phyloP scores from a whole-genome alignment of 2,888 invertebrate species.

The Trachelus troglodyta region DNA sequence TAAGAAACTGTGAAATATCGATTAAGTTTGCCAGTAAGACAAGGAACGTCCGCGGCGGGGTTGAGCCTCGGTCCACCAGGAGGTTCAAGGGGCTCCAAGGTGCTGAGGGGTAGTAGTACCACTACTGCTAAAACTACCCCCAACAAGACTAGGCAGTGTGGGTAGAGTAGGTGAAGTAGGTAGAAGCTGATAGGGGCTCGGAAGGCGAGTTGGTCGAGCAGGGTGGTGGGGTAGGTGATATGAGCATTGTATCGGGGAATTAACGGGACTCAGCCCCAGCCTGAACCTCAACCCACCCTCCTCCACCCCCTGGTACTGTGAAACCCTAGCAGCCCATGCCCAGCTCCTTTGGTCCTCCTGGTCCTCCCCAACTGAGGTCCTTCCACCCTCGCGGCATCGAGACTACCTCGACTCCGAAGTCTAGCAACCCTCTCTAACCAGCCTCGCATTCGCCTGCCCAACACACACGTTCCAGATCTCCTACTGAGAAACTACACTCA shows the following conservation, averaged over 20 bases:
- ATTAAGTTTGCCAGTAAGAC: conserved; percentile 67
- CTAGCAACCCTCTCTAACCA: conserved; percentile 15
- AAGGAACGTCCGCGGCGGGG: conserved; percentile 64
- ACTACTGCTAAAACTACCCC: not conserved
- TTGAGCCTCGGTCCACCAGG: conserved; percentile 27
- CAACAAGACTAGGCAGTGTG: not conserved
- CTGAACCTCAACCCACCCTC: conserved; percentile 10
- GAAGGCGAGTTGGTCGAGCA: conserved; percentile 47
- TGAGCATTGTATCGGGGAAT: conserved; percentile 68
- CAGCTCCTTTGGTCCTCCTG: not conserved
- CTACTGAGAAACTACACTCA: conserved; percentile 23
- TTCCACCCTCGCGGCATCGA: conserved; percentile 25
- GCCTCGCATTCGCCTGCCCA: conserved; percentile 14
- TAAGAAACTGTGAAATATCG: conserved; percentile 68
- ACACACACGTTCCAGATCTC: conserved; percentile 21
- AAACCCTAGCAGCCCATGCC: not conserved
- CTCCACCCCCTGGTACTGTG: not conserved
- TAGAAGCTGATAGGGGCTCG: conserved; percentile 20
- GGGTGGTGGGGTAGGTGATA: conserved; percentile 64
- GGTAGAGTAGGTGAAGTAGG: not conserved
- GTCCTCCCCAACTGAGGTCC: conserved; percentile 14
- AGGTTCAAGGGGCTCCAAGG: conserved; percentile 27
- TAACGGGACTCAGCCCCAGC: conserved; percentile 53
- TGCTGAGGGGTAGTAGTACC: not conserved
- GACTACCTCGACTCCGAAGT: conserved; percentile 20